Evolutionary conservation across 2,797 vertebrate species (phyloP), one percentile per base, ranked within the genome.

Genomic region (Hydrocynus forskahlii): DNA sequence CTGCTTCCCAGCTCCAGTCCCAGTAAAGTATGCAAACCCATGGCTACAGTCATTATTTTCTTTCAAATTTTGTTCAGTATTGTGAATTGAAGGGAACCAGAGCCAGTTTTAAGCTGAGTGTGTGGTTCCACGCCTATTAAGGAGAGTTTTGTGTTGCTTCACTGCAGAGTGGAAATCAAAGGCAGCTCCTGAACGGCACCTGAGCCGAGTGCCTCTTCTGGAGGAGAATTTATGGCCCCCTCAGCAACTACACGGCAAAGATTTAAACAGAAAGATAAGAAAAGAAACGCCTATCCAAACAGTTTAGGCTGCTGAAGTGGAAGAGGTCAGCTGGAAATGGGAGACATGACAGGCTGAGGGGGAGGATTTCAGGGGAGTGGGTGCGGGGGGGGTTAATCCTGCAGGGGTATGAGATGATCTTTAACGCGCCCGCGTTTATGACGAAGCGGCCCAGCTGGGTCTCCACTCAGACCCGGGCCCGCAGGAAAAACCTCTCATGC

Each of bases 381-480:
- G 70, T n/a, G 4, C 60, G 7, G 67, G n/a, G 48, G 68, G 43
- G 55, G 80, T 81, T 81, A 78, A 81, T 38, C 75, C 75, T 69
- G 45, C 64, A 40, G 76, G 64, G 81, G 76, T 77, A 70, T 54
- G 59, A 25, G 21, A 64, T 57, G 62, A 67, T 81, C 75, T 76
- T 72, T 75, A 55, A 78, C 70, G 64, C 67, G 38, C 66, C 73
- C 0, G 62, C 25, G 57, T 76, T 77, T 45, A 69, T 70, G 14
- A 29, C 29, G 69, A 66, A 54, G 63, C 4, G 21, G 62, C 75
- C 67, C 40, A 67, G 43, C 80, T 63, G 38, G 80, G 60, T 23
- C 71, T 76, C 63, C 52, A 40, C 68, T 67, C 25, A 19, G 52
- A 64, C 50, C 29, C 17, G n/a, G 68, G 48, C 19, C 38, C 50